Evolutionary conservation across 1,140 invertebrate species (phyloP).

Genomic region (Dreissena polymorpha): DNA sequence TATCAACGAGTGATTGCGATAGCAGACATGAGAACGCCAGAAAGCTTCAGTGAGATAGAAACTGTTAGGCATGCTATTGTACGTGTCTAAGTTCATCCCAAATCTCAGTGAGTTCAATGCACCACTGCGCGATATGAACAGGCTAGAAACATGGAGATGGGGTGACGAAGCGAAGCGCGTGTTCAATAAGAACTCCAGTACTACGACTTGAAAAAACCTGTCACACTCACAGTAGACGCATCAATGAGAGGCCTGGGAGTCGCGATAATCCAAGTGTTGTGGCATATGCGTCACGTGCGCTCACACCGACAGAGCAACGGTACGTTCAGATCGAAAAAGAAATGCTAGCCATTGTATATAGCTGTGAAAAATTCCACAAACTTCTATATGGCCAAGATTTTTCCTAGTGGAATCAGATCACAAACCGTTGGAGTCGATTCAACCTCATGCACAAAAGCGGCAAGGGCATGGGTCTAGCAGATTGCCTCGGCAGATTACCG

Average conservation of each 20-base stretch:
- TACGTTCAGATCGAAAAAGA: too few relatives aligned
- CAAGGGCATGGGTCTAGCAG: too few relatives aligned
- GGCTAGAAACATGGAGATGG: too few relatives aligned
- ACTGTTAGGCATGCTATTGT: slow-evolving; percentile 75
- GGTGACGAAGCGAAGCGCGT: neutral
- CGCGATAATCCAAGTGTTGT: slow-evolving; percentile 78
- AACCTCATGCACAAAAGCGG: slow-evolving; percentile 51
- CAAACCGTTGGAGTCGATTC: slow-evolving; percentile 61
- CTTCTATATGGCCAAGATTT: slow-evolving; percentile 61
- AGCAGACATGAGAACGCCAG: slow-evolving; percentile 48
- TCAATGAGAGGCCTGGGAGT: slow-evolving; percentile 79
- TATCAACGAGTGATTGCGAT: slow-evolving; percentile 75
- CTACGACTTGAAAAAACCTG: neutral
- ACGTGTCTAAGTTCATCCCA: too few relatives aligned
- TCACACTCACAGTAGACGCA: neutral
- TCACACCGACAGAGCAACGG: slow-evolving; percentile 72
- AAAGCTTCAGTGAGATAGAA: slow-evolving; percentile 43
- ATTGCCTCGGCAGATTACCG: too few relatives aligned
- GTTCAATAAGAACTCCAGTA: neutral
- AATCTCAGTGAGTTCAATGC: too few relatives aligned
- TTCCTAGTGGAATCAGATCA: slow-evolving; percentile 71
- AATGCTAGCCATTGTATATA: slow-evolving; percentile 80
- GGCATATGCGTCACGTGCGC: slow-evolving; percentile 77
- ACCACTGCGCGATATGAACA: too few relatives aligned
- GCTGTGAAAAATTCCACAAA: slow-evolving; percentile 80